phyloP scores from a whole-genome alignment of 2,888 invertebrate species.

The Lasioglossum pauxillum region DNA sequence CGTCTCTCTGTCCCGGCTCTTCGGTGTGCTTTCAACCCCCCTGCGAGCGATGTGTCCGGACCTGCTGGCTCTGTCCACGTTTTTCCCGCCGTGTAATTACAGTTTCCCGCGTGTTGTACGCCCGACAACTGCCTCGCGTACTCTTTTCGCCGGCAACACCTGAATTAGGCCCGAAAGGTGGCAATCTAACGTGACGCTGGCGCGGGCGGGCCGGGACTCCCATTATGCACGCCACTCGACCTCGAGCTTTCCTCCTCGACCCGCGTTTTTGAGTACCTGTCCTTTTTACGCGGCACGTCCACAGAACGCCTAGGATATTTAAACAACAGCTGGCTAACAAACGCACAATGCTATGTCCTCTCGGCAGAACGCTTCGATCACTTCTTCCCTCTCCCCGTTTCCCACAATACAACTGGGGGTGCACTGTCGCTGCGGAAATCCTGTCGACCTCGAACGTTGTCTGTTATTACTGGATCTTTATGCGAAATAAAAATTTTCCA shows the following conservation, averaged over 20 bases:
- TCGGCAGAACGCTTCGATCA: not conserved
- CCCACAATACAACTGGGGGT: not conserved
- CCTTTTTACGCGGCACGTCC: not conserved
- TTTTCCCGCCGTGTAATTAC: conserved; percentile 69
- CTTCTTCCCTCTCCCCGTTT: not conserved
- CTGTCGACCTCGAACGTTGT: no score
- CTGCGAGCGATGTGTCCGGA: conserved; percentile 39
- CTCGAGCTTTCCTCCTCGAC: not conserved
- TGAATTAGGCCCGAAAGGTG: conserved; percentile 54
- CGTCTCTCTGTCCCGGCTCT: conserved; percentile 23
- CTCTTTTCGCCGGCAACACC: conserved; percentile 43
- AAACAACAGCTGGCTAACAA: not conserved
- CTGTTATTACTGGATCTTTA: no score
- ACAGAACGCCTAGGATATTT: not conserved
- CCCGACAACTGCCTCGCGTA: conserved; percentile 48
- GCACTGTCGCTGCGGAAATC: no score
- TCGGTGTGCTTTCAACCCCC: conserved; percentile 18
- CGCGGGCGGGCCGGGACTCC: not conserved
- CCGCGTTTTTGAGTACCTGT: not conserved
- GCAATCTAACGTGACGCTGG: conserved; percentile 43
- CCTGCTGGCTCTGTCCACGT: conserved; percentile 60
- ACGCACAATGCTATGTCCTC: not conserved
- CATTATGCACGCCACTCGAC: not conserved
- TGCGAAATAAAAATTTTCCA: no score
- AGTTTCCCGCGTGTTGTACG: conserved; percentile 66